phyloP scores from a whole-genome alignment of 2,797 vertebrate species.

The Nothura maculosa region DNA sequence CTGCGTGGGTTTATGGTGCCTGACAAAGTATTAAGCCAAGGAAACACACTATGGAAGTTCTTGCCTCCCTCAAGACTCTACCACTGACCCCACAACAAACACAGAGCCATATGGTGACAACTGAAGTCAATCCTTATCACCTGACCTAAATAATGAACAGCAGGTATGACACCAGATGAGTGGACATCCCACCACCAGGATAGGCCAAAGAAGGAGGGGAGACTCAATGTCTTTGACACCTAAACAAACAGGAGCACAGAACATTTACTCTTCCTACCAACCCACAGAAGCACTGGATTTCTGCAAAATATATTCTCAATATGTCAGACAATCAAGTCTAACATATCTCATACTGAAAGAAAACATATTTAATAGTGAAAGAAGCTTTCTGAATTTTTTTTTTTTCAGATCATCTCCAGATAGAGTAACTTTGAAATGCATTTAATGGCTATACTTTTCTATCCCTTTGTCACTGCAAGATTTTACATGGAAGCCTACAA shows the following conservation, averaged over 20 bases:
- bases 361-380: background rate
- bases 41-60: fast-evolving
- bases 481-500: background rate
- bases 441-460: background rate
- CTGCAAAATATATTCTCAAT: background rate
- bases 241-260: background rate
- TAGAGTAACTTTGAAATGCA: background rate
- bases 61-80: background rate
- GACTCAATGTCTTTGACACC: background rate
- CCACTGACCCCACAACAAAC: background rate
- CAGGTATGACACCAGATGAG: background rate
- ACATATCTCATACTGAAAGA: background rate
- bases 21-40: background rate
- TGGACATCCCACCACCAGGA: background rate
- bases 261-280: background rate
- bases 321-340: background rate
- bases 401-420: background rate
- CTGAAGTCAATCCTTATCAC: background rate
- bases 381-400: background rate
- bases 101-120: background rate
- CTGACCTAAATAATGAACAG: background rate
- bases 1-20: background rate
- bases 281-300: background rate
- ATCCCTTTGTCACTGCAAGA: background rate
- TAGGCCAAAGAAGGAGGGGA: background rate